Evolutionary conservation across 2,888 invertebrate species (phyloP).

Genomic region (Apantesis nais): DNA sequence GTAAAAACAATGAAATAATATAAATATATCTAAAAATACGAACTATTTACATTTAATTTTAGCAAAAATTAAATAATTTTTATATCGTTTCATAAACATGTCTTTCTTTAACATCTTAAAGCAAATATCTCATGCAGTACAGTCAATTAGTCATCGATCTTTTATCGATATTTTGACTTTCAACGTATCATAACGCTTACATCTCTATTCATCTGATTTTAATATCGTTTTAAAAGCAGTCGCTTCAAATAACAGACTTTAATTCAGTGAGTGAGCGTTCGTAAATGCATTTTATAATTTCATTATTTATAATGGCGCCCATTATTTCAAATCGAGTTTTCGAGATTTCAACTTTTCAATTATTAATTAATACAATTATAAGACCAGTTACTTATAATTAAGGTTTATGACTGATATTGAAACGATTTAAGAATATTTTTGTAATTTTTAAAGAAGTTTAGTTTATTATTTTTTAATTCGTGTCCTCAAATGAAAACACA

Average conservation of each 20-base stretch:
- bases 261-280: constrained; percentile 31
- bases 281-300: constrained; percentile 46
- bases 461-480: no score
- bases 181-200: constrained; percentile 9
- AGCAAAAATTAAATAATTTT: no score
- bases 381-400: constrained; percentile 3
- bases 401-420: neutral
- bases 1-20: no score
- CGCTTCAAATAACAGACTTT: constrained; percentile 37
- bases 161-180: constrained; percentile 13
- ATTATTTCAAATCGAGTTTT: constrained; percentile 34
- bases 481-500: no score
- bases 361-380: constrained; percentile 29
- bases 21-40: no score
- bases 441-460: no score
- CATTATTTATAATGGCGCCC: constrained; percentile 30
- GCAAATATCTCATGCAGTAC: no score
- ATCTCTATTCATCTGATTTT: constrained; percentile 31
- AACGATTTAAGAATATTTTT: neutral
- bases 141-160: neutral
- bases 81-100: no score
- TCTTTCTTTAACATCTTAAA: neutral
- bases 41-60: no score
- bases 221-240: constrained; percentile 35
- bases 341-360: constrained; percentile 24